Evolutionary conservation across 2,797 vertebrate species (phyloP).

Genomic region (Coendou prehensilis): DNA sequence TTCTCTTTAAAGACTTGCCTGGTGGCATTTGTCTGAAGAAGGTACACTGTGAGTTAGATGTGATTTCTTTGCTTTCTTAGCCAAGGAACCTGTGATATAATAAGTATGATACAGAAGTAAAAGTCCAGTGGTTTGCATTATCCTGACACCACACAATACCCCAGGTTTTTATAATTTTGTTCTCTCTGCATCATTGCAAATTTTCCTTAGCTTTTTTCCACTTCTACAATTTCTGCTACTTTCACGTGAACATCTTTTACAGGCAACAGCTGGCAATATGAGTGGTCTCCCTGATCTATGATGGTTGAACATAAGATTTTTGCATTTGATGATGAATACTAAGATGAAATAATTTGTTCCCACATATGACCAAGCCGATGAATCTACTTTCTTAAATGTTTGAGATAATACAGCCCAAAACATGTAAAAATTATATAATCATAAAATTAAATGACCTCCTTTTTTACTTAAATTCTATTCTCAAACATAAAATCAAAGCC

Average conservation of each 20-base stretch:
- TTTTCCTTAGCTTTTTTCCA: conserved; percentile 44
- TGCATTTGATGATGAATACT: conserved; percentile 21
- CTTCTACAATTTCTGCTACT: conserved; percentile 29
- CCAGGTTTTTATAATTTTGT: background rate
- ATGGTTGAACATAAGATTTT: background rate
- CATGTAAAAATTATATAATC: conserved; percentile 55
- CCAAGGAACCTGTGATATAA: conserved; percentile 28
- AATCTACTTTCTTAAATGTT: conserved; percentile 66
- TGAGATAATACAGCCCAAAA: conserved; percentile 44
- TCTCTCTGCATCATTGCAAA: background rate
- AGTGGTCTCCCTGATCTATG: conserved; percentile 17
- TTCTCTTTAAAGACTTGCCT: conserved; percentile 66
- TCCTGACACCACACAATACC: background rate
- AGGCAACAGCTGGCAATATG: background rate
- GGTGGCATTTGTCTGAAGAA: conserved; percentile 57
- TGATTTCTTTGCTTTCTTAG: conserved; percentile 32
- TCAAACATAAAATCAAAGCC: conserved; percentile 65
- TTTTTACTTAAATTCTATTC: conserved; percentile 69
- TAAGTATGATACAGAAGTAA: conserved; percentile 8
- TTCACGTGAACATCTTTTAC: conserved; percentile 18
- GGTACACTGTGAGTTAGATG: conserved; percentile 5
- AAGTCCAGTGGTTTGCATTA: conserved; percentile 55
- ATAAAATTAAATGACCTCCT: conserved; percentile 47
- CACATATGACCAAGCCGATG: conserved; percentile 39
- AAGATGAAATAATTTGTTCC: conserved; percentile 57